Evolutionary conservation across 2,888 invertebrate genomes (phyloP), one percentile per base, ranked within the genome.

Genomic region (Apeira syringaria): DNA sequence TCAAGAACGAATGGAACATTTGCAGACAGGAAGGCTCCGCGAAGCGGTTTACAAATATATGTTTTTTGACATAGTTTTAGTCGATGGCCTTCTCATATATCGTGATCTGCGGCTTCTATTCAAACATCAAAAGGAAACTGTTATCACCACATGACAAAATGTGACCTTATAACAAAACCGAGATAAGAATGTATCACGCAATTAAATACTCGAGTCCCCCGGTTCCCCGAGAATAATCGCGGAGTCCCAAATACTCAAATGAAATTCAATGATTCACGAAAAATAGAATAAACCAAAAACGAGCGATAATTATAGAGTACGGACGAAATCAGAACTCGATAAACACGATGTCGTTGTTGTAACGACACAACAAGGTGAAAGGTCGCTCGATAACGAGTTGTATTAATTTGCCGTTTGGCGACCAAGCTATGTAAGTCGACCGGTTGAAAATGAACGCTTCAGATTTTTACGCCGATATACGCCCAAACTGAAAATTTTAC

Each of bases 401-500:
- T 80, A 80, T 81, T 80, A 82, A 82, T 82, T 81, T 79, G 74
- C 70, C 68, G 45, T 33, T 29, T 25, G 10, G 13, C 25, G 25
- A 25, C 28, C 22, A 22, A 24, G 6, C 26, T 9, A 7, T 20
- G 6, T 34, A 29, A 6, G 3, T 18, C 0, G 13, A 36, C 42
- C 20, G 12, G 13, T 42, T 35, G 5, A 3, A 6, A 1, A 31
- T 7, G 25, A 34, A 29, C 41, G 29, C 29, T 28, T 6, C 2
- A 1, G 20, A 4, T 15, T 15, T n/a, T 15, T 15, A 15, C 4
- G 15, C 15, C n/a, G n/a, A n/a, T n/a, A n/a, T n/a, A n/a, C n/a
- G n/a, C n/a, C n/a, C n/a, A n/a, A n/a, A n/a, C n/a, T n/a, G n/a
- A n/a, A n/a, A n/a, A n/a, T n/a, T n/a, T n/a, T n/a, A n/a, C n/a